Evolutionary conservation across 1,140 invertebrate genomes (phyloP), one percentile per base, ranked within the genome.

Genomic region (Archivesica marissinica): DNA sequence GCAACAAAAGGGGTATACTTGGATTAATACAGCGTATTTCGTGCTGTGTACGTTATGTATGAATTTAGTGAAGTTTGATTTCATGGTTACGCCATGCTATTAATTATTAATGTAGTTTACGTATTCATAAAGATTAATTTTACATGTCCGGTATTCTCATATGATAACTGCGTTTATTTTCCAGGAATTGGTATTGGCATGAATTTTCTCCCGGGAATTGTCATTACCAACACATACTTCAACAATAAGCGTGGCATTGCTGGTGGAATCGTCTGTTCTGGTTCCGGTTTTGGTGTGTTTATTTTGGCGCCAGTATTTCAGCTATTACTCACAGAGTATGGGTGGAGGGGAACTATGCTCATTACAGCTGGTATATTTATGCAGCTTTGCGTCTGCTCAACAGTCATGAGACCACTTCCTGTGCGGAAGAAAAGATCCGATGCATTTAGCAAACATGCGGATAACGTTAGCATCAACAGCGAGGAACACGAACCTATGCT

Each of bases 151-250:
- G n/a, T n/a, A n/a, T n/a, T n/a, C n/a, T n/a, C n/a, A n/a, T n/a
- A n/a, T n/a, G n/a, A n/a, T n/a, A n/a, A n/a, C n/a, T n/a, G n/a
- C n/a, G n/a, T n/a, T n/a, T n/a, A n/a, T 39, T 38, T 86, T 85
- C 50, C 92, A 97, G 97, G 97, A 77, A 95, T 98, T 85, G 97
- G 97, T 7, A 96, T 97, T 88, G 97, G 97, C 11, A 95, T 98
- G 92, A 96, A 98, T 87, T 98, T 98, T 94, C 97, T 98, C 47
- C 97, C 97, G 3, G 96, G 97, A 20, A 96, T 98, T 33, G 96
- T 98, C 88, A 96, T 97, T 2, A 96, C 97, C 0, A 97, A 97
- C 17, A 97, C 97, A 94, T 98, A 98, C 94, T 98, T 98, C 93
- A 97, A 98, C 93, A 96, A 96, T 94, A 97, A 96, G 95, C 70